A percentile compares a stretch with the other conserved stretches of the same genome.
Evolutionary conservation across 1,140 invertebrate species (phyloP).

Genomic region (Anoplolepis gracilipes): DNA sequence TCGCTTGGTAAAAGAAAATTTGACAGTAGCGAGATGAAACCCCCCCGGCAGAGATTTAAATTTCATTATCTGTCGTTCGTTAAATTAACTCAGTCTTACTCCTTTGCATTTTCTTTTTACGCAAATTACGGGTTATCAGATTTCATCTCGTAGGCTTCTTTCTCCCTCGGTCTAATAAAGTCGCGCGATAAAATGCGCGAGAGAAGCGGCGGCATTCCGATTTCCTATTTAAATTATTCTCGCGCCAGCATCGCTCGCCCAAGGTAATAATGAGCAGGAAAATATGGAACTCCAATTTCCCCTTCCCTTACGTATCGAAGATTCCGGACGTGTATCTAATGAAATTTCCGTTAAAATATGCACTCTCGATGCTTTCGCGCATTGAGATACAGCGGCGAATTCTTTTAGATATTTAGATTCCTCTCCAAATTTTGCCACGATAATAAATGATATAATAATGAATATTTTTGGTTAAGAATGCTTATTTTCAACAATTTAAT

Average conservation of each 20-base stretch:
- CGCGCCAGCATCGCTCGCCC: not conserved
- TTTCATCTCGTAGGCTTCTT: conserved; percentile 17
- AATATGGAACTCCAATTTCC: conserved; percentile 32
- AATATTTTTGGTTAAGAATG: not conserved
- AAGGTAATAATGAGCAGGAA: conserved; percentile 29
- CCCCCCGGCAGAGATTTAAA: conserved; percentile 48
- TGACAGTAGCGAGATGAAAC: conserved; percentile 37
- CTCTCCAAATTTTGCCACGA: not conserved
- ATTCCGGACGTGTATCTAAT: conserved; percentile 44
- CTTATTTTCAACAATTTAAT: not conserved
- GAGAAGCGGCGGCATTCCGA: conserved; percentile 19
- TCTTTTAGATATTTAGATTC: conserved; percentile 1
- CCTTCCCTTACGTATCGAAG: conserved; percentile 5
- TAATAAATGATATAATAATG: not conserved
- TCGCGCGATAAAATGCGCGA: conserved; percentile 21
- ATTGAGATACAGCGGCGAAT: conserved; percentile 20
- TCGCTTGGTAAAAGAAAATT: conserved; percentile 28
- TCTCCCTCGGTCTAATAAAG: not conserved
- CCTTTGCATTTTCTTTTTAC: conserved; percentile 23
- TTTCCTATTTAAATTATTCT: conserved; percentile 46
- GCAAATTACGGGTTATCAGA: conserved; percentile 35
- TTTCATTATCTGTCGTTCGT: conserved; percentile 37
- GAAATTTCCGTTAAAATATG: conserved; percentile 50
- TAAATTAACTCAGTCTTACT: conserved; percentile 33
- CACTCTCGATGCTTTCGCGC: conserved; percentile 7